A percentile compares a stretch with the other conserved stretches of the same genome.
Evolutionary conservation across 2,888 invertebrate genomes (phyloP).

Genomic region (Apamea epomidion): DNA sequence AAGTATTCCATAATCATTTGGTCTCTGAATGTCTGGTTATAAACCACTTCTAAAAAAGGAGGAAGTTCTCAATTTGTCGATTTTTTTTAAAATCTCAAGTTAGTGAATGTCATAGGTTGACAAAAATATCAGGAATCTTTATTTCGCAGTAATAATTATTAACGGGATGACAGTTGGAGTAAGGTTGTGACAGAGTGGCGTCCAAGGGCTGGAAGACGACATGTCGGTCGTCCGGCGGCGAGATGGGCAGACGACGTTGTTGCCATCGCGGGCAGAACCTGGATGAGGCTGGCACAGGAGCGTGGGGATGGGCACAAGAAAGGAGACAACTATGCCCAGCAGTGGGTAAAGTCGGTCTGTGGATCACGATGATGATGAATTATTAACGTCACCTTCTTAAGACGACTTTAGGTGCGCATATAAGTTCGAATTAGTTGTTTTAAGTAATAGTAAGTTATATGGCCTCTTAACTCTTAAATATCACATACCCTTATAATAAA

Average conservation of each 20-base stretch:
- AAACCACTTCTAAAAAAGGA: neutral
- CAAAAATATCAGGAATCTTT: neutral
- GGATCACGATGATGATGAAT: neutral
- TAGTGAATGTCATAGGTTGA: neutral
- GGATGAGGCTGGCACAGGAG: too few species aligned
- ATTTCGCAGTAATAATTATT: neutral
- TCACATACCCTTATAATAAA: conserved; percentile 27
- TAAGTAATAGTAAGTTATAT: conserved; percentile 24
- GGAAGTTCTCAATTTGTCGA: neutral
- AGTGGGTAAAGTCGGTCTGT: too few species aligned
- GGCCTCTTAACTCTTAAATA: conserved; percentile 35
- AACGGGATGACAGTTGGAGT: too few species aligned
- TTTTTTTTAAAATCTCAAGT: neutral
- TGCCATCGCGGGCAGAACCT: too few species aligned
- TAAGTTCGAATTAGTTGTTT: conserved; percentile 37
- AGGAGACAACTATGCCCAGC: too few species aligned
- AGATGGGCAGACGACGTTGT: too few species aligned
- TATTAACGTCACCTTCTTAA: neutral
- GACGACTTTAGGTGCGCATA: neutral
- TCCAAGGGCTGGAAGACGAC: too few species aligned
- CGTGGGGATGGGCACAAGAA: too few species aligned
- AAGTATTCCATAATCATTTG: neutral
- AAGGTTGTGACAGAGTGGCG: too few species aligned
- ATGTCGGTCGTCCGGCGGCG: too few species aligned
- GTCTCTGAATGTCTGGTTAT: neutral